phyloP scores from a whole-genome alignment of 1,140 invertebrate genomes.

The Drosophila erecta region DNA sequence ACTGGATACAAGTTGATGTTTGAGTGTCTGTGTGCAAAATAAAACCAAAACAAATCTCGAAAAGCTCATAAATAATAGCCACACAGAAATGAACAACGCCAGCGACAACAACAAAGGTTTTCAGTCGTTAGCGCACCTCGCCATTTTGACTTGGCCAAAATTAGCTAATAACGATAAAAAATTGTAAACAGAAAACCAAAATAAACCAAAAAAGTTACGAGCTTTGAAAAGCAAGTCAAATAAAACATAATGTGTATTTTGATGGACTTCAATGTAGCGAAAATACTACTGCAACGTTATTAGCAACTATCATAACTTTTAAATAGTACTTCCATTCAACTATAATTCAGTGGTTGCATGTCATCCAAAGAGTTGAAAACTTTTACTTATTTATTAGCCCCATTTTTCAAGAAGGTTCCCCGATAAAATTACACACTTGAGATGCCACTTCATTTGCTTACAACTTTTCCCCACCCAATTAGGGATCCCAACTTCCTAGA shows the following conservation, averaged over 20 bases:
- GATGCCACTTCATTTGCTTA: conserved; percentile 41
- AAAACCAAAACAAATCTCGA: conserved; percentile 53
- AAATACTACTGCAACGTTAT: background rate
- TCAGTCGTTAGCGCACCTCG: conserved; percentile 59
- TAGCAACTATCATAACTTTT: too few relatives aligned
- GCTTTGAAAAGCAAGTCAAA: conserved; percentile 33
- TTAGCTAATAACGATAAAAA: conserved; percentile 72
- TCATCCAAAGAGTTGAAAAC: background rate
- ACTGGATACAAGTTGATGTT: conserved; percentile 44
- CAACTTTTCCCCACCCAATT: conserved; percentile 40
- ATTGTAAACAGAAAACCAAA: conserved; percentile 52
- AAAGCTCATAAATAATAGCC: conserved; percentile 61
- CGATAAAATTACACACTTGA: conserved; percentile 4
- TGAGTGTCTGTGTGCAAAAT: conserved; percentile 41
- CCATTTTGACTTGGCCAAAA: conserved; percentile 74
- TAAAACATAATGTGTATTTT: conserved; percentile 4
- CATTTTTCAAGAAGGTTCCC: background rate
- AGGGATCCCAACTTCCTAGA: conserved; percentile 36
- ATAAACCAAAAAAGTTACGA: conserved; percentile 47
- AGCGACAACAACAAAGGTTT: conserved; percentile 43
- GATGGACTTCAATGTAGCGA: background rate
- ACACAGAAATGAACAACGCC: conserved; percentile 28
- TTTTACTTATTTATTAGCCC: background rate
- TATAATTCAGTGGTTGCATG: too few relatives aligned
- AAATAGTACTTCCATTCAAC: too few relatives aligned